A percentile compares a stretch with the other conserved stretches of the same genome.
These are phyloP conservation scores for Menidia beryllina DNA, from an alignment of 2,113 vertebrate genomes.

Conservation along the genomic window DNA sequence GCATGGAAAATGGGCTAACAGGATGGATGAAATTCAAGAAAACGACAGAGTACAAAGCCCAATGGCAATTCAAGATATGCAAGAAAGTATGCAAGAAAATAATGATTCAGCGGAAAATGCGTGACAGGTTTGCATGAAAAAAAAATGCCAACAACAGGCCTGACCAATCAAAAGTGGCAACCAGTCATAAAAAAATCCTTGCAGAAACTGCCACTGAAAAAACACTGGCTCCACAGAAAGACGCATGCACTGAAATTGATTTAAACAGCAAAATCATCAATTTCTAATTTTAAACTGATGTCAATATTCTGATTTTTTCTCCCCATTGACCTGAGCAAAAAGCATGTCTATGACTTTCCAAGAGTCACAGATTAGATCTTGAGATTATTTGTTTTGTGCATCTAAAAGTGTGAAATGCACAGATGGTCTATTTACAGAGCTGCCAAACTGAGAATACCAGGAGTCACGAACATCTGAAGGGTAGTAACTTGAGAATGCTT, in stretches of 20 bases:
- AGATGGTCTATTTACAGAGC: not conserved
- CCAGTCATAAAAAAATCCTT: not conserved
- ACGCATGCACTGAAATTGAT: not conserved
- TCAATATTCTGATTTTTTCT: not conserved
- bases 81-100: not conserved
- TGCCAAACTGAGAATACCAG: slow-evolving; percentile 8
- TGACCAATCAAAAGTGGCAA: not conserved
- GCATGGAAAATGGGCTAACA: slow-evolving; percentile 1
- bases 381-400: not conserved
- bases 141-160: not conserved
- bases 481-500: not conserved
- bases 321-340: not conserved
- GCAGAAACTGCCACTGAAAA: not conserved
- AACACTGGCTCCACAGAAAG: not conserved
- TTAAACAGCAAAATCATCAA: not conserved
- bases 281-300: not conserved
- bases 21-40: slow-evolving; percentile 20
- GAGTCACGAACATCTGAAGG: not conserved
- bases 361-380: not conserved
- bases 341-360: not conserved
- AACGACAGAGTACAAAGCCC: slow-evolving; percentile 4
- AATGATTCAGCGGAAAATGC: slow-evolving; percentile 7
- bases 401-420: not conserved
- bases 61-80: slow-evolving; percentile 5
- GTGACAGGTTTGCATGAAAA: not conserved